Base-by-base conservation (phyloP, 37 sponge, comb jelly and placozoan species). In the Crambe crambe region DNA sequence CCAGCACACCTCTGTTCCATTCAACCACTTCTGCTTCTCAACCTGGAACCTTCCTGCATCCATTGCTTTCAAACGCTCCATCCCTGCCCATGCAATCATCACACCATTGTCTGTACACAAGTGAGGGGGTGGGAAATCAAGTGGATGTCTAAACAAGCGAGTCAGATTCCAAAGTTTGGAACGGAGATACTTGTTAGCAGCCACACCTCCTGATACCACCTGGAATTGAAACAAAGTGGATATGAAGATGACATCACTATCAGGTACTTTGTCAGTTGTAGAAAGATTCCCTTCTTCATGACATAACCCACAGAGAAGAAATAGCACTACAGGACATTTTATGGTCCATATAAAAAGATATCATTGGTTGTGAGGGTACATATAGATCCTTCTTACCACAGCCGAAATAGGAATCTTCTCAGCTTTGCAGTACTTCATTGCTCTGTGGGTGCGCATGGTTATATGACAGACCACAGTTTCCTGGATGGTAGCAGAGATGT, bases 151-250 rank as follows among this genome's bases (percentile, higher is more conserved):
- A 74, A 72, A 38, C 18, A 59, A 37, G 10, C n/a, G 23, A 2
- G 72, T 35, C 25, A 85, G 70, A 6, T 54, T 10, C 8, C 69
- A 37, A 5, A 89, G 74, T 21, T 81, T 41, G 0, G 23, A 15
- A 10, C 80, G 68, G 41, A 92, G 76, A 43, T 64, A 77, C 1
- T 60, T 32, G 31, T 95, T 95, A 47, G 74, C 57, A 36, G 93
- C 96, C 56, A 95, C 90, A 38, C 96, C 96, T 10, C 96, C 96
- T 31, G 93, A 88, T 8, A 85, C 80, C 17, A 92, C 90, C 92
- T 88, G 12, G 6, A 47, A 47, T 15, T 47, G 12, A 47, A n/a
- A n/a, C n/a, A n/a, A n/a, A n/a, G n/a, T n/a, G n/a, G n/a, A n/a
- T n/a, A n/a, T n/a, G n/a, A n/a, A n/a, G n/a, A n/a, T n/a, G n/a